Evolutionary conservation across 37 sponge, comb jelly and placozoan genomes (phyloP).

Genomic region (Axinella damicornis): DNA sequence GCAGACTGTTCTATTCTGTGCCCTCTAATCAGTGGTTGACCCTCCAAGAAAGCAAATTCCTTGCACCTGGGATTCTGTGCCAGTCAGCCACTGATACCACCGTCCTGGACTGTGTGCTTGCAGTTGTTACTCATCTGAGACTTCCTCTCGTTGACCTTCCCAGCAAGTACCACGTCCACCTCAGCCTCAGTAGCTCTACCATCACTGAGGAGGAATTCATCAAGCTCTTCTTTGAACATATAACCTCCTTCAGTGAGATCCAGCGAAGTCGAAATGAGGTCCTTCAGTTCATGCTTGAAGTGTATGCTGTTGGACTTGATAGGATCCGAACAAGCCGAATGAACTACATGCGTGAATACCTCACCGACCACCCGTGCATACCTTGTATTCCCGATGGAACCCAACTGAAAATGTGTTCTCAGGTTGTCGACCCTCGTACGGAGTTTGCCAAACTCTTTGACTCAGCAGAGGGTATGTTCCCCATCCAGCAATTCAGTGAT

Average conservation of each 20-base stretch:
- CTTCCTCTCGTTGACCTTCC: conserved; percentile 62
- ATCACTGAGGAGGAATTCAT: conserved; percentile 16
- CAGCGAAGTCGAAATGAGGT: conserved; percentile 14
- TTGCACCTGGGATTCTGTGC: conserved; percentile 29
- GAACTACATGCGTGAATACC: background rate
- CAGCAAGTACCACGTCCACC: background rate
- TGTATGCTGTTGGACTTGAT: background rate
- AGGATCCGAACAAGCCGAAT: background rate
- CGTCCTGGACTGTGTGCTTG: background rate
- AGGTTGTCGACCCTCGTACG: conserved; percentile 41
- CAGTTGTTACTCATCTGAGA: conserved; percentile 8
- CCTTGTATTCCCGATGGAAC: conserved; percentile 60
- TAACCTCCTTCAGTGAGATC: background rate
- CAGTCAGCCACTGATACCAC: background rate
- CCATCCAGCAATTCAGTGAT: conserved; percentile 8
- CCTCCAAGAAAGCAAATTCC: conserved; percentile 16
- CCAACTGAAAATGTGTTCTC: conserved; percentile 6
- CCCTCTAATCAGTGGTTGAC: conserved; percentile 28
- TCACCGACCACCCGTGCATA: conserved; percentile 26
- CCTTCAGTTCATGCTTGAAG: conserved; percentile 1
- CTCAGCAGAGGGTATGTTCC: conserved; percentile 53
- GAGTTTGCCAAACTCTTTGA: conserved; percentile 35
- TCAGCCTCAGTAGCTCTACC: background rate
- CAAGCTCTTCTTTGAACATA: conserved; percentile 6
- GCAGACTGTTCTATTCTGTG: conserved; percentile 39